Percentiles rank a stretch among this genome's conserved stretches.
Evolutionary conservation across 2,797 vertebrate species (phyloP).

Genomic region (Halcyon smyrnensis): DNA sequence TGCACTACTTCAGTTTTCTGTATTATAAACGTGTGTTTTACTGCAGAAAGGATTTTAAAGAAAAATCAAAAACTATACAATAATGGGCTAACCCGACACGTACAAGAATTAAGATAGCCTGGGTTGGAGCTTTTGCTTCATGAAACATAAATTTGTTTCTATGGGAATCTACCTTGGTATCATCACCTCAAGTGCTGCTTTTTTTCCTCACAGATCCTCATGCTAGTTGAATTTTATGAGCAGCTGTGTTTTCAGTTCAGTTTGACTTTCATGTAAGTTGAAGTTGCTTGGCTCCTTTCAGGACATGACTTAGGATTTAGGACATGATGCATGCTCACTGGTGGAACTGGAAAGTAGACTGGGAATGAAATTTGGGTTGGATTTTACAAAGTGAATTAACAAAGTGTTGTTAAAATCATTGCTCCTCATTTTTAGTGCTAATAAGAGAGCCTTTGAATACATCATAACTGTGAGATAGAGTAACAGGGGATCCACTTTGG

Average conservation of each 20-base stretch:
- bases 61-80: neutral
- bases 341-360: neutral
- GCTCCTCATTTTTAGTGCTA: neutral
- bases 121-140: neutral
- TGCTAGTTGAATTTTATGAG: neutral
- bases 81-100: neutral
- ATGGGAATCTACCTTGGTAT: neutral
- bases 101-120: neutral
- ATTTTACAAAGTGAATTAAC: neutral
- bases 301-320: neutral
- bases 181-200: neutral
- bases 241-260: neutral
- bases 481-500: neutral
- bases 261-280: neutral
- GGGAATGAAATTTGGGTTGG: neutral
- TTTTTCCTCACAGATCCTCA: neutral
- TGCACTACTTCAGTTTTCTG: neutral
- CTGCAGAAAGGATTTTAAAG: neutral
- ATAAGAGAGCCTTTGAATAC: neutral
- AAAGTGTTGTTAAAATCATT: neutral
- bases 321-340: accelerated
- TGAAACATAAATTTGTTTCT: neutral
- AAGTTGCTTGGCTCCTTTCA: neutral
- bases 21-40: neutral
- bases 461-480: neutral